Base-by-base conservation (phyloP, 2,797 vertebrate species). In the Urophycis tenuis region DNA sequence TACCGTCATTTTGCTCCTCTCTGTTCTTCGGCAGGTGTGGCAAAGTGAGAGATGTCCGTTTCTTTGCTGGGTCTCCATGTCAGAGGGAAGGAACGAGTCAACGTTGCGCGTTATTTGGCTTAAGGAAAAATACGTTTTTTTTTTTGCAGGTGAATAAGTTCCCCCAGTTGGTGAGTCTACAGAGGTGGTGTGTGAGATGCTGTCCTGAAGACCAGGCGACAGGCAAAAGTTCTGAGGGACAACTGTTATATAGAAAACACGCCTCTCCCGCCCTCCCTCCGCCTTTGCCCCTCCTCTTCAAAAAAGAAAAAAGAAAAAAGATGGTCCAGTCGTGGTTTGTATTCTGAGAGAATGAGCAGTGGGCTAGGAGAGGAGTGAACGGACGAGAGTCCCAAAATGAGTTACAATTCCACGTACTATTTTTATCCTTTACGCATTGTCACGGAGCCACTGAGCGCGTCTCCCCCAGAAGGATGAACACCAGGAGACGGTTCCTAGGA, bases 201-300 rank as follows among this genome's bases (percentile, higher is more conserved):
- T 95, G 95, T 95, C 94, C 95, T 94, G 94, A 93, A 92, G 93
- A 94, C 92, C 88, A 94, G 94, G 93, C 94, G 95, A 95, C 95
- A 96, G 94, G 89, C 93, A 90, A 93, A 94, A 95, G 88, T 89
- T 93, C 90, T 91, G 90, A 93, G 93, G 85, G 93, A 93, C 88
- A 90, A 94, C 90, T 92, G 90, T 94, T 96, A 93, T 94, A 94
- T 94, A 94, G 84, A 82, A 86, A 92, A 92, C 94, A 94, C 95
- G 93, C 94, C 93, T 92, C 90, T 92, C 82, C 88, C 81, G 82
- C 87, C 85, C 88, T 86, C 78, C 45, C 76, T n/a, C 76, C 41
- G 35, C 84, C 81, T 84, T 89, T 80, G 86, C 90, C 85, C 88
- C 90, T 91, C 89, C 87, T 89, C 87, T 89, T 87, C 86, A 39